Conservation (phyloP, 2,113 vertebrate species). For the Trachemys scripta region DNA sequence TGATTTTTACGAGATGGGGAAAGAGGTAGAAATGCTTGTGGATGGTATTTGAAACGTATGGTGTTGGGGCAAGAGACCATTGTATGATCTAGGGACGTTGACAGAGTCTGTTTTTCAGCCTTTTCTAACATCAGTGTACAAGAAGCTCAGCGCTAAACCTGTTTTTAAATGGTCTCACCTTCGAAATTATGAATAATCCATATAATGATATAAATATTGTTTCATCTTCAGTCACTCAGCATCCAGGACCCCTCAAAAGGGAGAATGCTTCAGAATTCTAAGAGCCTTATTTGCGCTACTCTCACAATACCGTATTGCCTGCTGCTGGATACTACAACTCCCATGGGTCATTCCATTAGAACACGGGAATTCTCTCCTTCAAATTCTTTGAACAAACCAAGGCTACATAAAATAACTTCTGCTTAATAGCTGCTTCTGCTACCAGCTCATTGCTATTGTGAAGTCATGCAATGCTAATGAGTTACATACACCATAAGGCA, state of each 20-base stretch:
- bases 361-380: neutral
- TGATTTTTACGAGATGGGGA: slow-evolving; percentile 80
- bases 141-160: slow-evolving; percentile 57
- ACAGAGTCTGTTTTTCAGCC: slow-evolving; percentile 66
- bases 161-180: slow-evolving; percentile 60
- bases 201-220: neutral
- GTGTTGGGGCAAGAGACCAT: slow-evolving; percentile 56
- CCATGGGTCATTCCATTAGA: neutral
- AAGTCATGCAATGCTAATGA: neutral
- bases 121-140: slow-evolving; percentile 49
- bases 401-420: neutral
- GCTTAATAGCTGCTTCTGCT: slow-evolving; percentile 19
- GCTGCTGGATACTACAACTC: neutral
- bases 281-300: neutral
- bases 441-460: neutral
- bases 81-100: slow-evolving; percentile 66
- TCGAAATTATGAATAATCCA: slow-evolving; percentile 58
- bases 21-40: slow-evolving; percentile 60
- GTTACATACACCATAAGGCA: neutral
- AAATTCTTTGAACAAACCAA: neutral
- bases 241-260: neutral
- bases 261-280: neutral
- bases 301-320: fast-evolving
- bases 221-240: slow-evolving; percentile 30
- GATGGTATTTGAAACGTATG: slow-evolving; percentile 70